Evolutionary conservation across 1,140 invertebrate species (phyloP).

Genomic region (Drosophila pseudoobscura): DNA sequence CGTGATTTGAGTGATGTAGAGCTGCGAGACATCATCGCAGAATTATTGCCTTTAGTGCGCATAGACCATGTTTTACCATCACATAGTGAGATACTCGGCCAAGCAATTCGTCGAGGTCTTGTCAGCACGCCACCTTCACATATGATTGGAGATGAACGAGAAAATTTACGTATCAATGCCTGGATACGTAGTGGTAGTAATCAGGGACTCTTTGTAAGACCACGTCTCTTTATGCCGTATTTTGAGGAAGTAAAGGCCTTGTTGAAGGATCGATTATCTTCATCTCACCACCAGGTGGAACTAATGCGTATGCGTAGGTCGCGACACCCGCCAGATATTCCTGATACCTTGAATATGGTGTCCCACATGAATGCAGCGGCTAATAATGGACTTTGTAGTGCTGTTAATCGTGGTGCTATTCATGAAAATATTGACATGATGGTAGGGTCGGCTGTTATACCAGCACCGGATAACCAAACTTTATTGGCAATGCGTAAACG

Average conservation of each 20-base stretch:
- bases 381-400: constrained; percentile 84
- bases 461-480: constrained; percentile 89
- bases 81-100: constrained; percentile 91
- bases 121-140: constrained; percentile 93
- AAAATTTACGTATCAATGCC: constrained; percentile 90
- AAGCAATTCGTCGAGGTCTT: constrained; percentile 92
- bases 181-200: constrained; percentile 92
- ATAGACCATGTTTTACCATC: constrained; percentile 95
- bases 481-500: constrained; percentile 93
- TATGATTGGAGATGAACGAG: constrained; percentile 91
- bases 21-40: constrained; percentile 92
- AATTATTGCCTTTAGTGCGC: constrained; percentile 92
- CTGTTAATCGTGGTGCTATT: constrained; percentile 85
- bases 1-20: constrained; percentile 94
- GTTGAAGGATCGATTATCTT: constrained; percentile 91
- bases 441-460: constrained; percentile 86
- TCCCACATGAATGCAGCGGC: constrained; percentile 77
- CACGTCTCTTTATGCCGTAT: constrained; percentile 95
- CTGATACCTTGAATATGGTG: constrained; percentile 97
- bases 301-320: constrained; percentile 88
- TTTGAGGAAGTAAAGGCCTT: constrained; percentile 96
- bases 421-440: constrained; percentile 87
- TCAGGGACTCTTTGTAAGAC: constrained; percentile 92
- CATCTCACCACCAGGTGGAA: constrained; percentile 87
- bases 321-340: constrained; percentile 90